Percentiles rank a stretch among this genome's conserved stretches.
Evolutionary conservation across 2,888 invertebrate species (phyloP).

Genomic region (Bembecia ichneumoniformis): DNA sequence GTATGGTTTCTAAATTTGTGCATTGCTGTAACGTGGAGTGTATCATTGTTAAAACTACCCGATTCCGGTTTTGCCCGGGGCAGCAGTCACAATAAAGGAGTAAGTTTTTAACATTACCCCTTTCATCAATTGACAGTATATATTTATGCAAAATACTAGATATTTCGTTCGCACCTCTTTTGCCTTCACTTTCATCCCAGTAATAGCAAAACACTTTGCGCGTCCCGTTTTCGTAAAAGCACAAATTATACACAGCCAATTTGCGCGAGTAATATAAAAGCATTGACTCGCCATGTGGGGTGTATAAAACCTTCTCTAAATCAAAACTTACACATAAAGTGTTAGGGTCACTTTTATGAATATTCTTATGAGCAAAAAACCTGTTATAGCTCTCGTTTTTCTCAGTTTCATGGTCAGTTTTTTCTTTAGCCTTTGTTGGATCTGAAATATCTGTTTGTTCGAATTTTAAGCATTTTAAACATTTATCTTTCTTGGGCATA

Average conservation of each 20-base stretch:
- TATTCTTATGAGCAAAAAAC: constrained; percentile 5
- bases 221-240: constrained; percentile 12
- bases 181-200: constrained; percentile 16
- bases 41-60: constrained; percentile 14
- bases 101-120: constrained; percentile 6
- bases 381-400: constrained; percentile 4
- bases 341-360: constrained; percentile 7
- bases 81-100: constrained; percentile 15
- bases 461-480: constrained; percentile 10
- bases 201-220: constrained; percentile 10
- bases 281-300: constrained; percentile 17
- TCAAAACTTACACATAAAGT: constrained; percentile 7
- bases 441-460: neutral
- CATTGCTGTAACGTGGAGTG: constrained; percentile 13
- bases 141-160: constrained; percentile 10
- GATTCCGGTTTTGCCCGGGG: constrained; percentile 23
- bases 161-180: constrained; percentile 14
- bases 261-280: constrained; percentile 13
- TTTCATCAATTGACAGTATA: constrained; percentile 9
- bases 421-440: constrained; percentile 1
- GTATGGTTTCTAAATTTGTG: constrained; percentile 14
- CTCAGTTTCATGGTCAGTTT: constrained; percentile 3
- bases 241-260: constrained; percentile 11
- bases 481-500: constrained; percentile 17
- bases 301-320: constrained; percentile 16